These are phyloP conservation scores for Lutjanus argentimaculatus DNA, from an alignment of 2,797 vertebrate species.

Conservation along the genomic window DNA sequence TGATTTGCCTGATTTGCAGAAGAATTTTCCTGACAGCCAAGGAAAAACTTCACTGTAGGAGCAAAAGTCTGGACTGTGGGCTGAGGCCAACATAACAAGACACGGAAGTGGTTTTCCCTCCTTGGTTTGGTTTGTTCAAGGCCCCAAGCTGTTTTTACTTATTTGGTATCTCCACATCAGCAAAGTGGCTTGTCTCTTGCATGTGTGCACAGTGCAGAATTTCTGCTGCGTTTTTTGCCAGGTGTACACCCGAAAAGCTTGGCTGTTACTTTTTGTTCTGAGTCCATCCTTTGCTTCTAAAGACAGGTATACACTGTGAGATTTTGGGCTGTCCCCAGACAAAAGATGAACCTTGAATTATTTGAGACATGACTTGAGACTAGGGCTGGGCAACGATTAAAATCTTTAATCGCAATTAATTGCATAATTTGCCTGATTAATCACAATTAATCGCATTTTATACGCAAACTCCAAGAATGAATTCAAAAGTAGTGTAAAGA, in stretches of 20 bases:
- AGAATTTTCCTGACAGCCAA: constrained; percentile 30
- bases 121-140: constrained; percentile 61
- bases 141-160: constrained; percentile 59
- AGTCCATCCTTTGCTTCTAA: background rate
- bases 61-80: constrained; percentile 36
- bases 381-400: no score
- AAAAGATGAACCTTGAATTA: no score
- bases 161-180: constrained; percentile 67
- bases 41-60: constrained; percentile 34
- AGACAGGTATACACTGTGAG: no score
- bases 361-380: no score
- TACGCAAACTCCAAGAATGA: no score
- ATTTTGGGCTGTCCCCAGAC: no score
- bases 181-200: constrained; percentile 43
- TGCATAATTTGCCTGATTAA: no score
- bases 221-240: constrained; percentile 18
- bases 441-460: no score
- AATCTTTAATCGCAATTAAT: no score
- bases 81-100: constrained; percentile 46
- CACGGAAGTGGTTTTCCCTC: constrained; percentile 64
- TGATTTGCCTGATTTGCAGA: constrained; percentile 25
- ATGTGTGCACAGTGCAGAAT: constrained; percentile 34
- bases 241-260: constrained; percentile 8
- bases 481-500: no score
- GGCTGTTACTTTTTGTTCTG: background rate